These are phyloP conservation scores for Myocastor coypus DNA, from an alignment of 2,113 vertebrate genomes.

Conservation along the genomic window DNA sequence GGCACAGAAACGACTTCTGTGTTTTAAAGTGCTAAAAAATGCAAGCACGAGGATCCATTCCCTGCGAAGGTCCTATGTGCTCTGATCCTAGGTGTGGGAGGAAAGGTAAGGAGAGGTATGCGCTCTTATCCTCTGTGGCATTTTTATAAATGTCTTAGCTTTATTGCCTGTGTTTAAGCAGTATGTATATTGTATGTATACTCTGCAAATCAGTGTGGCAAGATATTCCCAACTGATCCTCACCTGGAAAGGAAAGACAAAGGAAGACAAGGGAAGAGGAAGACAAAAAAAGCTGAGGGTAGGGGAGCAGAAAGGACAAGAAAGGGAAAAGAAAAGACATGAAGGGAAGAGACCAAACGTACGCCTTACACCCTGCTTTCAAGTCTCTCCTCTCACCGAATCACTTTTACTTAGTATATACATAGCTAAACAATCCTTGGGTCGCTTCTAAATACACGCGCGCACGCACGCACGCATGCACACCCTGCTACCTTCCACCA, in stretches of 20 bases:
- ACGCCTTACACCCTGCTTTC: not conserved
- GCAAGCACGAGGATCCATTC: not conserved
- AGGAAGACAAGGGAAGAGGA: not conserved
- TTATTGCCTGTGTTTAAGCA: constrained; percentile 1
- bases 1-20: not conserved
- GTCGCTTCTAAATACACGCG: not conserved
- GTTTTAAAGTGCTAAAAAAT: not conserved
- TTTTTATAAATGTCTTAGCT: not conserved
- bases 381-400: not conserved
- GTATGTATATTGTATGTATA: not conserved
- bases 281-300: rapidly evolving
- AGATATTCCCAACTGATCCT: not conserved
- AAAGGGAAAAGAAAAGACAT: too few relatives aligned
- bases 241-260: not conserved
- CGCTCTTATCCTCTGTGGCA: not conserved
- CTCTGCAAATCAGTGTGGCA: not conserved
- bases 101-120: not conserved
- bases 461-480: too few relatives aligned
- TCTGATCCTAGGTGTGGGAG: not conserved
- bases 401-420: not conserved
- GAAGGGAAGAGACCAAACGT: not conserved
- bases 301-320: not conserved
- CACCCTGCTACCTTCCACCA: too few relatives aligned
- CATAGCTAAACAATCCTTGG: not conserved
- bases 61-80: not conserved